Evolutionary conservation across 2,113 vertebrate genomes (phyloP).

Genomic region (Circaetus gallicus): DNA sequence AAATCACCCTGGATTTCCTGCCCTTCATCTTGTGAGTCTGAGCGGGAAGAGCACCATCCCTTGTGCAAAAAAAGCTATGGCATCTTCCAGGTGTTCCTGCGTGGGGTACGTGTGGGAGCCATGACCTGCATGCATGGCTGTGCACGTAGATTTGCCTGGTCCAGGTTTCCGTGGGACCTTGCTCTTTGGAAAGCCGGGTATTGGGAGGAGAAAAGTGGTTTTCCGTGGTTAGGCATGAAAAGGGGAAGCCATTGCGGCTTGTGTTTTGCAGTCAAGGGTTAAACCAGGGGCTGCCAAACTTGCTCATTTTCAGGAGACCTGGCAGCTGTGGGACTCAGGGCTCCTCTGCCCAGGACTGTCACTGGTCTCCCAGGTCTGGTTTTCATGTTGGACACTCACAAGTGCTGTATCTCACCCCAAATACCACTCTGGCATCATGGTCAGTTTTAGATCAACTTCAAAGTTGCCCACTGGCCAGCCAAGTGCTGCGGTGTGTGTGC

Average conservation of each 20-base stretch:
- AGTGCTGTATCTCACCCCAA: background rate
- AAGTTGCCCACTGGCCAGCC: accelerated
- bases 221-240: background rate
- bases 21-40: background rate
- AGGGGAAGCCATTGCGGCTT: background rate
- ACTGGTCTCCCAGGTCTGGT: background rate
- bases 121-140: accelerated
- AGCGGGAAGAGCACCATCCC: background rate
- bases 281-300: background rate
- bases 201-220: background rate
- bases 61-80: background rate
- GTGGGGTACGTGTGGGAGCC: accelerated
- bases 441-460: accelerated
- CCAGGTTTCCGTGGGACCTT: background rate
- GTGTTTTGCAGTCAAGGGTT: background rate
- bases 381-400: background rate
- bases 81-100: background rate
- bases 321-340: background rate
- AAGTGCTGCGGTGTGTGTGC: accelerated
- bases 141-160: background rate
- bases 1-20: background rate
- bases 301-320: background rate
- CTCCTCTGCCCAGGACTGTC: background rate
- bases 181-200: background rate
- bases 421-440: accelerated